Evolutionary conservation across 2,797 vertebrate species (phyloP), one percentile per base, ranked within the genome.

Genomic region (Spheniscus humboldti): DNA sequence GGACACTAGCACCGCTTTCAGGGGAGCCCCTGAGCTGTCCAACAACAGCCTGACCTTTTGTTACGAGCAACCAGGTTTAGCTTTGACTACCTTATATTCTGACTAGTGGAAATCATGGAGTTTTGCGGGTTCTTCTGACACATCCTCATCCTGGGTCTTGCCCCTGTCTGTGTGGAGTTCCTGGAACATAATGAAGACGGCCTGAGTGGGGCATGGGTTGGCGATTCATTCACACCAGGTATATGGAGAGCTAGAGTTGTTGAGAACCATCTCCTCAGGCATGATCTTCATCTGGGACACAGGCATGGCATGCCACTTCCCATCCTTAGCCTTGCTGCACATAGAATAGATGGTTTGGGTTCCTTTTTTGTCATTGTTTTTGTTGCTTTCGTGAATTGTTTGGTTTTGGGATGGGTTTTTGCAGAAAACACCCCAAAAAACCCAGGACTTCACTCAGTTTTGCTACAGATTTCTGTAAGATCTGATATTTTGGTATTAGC

Each of bases 161-260:
- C 15, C 18, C 11, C 18, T 2, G 2, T 16, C 30, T 7, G 5
- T 4, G 8, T 9, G 33, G 19, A 63, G 45, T 7, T 37, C 27
- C 47, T 18, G n/a, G 28, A 43, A 41, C 11, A 16, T 17, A 18
- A 22, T 2, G 27, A 50, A 59, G 20, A 14, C 0, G 0, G 15
- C 13, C 31, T 12, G 41, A 48, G 59, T 2, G 10, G 8, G 41
- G 20, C 3, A 1, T 6, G 22, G 14, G 37, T 7, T 12, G 18
- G 23, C 9, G 0, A 20, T 18, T 47, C 11, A 22, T 18, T 35
- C 62, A 24, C 39, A 10, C 9, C 35, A 7, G 22, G 20, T 22
- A 6, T 1, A 5, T 1, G 6, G 13, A 25, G 31, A 55, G 7
- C 35, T 7, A 12, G 3, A 6, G 5, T 2, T 12, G 11, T 2